These are phyloP conservation scores for Mormyrus proboscirostris DNA, from an alignment of 2,797 vertebrate genomes.

Conservation along the genomic window DNA sequence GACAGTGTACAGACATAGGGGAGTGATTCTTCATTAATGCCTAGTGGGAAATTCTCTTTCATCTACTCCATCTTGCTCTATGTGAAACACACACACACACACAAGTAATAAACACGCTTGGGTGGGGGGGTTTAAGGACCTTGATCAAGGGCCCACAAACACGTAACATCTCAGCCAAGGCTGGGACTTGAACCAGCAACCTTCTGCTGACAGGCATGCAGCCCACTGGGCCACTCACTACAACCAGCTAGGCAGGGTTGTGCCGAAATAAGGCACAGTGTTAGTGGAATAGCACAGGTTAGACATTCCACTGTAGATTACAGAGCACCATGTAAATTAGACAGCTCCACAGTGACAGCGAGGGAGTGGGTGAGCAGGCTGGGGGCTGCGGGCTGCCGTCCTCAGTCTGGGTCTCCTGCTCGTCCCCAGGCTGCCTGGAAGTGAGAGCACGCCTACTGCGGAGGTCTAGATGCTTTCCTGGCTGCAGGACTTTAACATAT, in stretches of 20 bases:
- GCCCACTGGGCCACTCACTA: neutral
- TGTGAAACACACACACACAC: neutral
- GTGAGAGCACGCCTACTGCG: neutral
- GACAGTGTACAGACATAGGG: neutral
- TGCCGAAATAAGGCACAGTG: neutral
- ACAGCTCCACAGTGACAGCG: neutral
- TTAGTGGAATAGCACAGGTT: neutral
- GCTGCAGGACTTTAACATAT: neutral
- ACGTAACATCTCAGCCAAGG: neutral
- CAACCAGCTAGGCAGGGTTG: neutral
- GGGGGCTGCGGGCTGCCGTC: neutral
- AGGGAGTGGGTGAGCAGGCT: neutral
- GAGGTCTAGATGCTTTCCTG: neutral
- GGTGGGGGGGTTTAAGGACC: neutral
- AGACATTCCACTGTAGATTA: neutral
- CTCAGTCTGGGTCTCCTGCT: neutral
- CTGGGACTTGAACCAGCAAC: neutral
- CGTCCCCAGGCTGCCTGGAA: neutral
- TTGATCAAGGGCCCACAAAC: neutral
- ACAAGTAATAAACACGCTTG: neutral
- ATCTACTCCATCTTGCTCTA: neutral
- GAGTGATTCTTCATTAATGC: neutral
- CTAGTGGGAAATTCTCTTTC: neutral
- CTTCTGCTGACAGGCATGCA: neutral
- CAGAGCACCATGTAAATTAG: neutral